Conservation (phyloP, 1,140 invertebrate species). For the Drosophila pachea region DNA sequence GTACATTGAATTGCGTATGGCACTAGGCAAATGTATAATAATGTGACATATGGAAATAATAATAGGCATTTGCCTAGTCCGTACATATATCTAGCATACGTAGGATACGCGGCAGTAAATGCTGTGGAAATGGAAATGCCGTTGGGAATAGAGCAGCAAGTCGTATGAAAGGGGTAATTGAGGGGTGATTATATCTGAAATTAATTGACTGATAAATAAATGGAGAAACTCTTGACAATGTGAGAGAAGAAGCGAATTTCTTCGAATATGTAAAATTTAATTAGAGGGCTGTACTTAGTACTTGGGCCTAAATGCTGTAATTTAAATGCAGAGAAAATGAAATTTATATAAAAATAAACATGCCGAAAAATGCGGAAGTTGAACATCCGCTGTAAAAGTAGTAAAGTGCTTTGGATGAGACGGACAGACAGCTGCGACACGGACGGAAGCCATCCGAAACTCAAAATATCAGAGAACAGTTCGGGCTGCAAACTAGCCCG, state of each 20-base stretch:
- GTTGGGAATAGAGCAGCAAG: neutral
- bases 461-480: conserved; percentile 49
- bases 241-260: neutral
- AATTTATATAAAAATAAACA: conserved; percentile 7
- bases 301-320: no score
- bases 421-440: conserved; percentile 37
- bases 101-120: neutral
- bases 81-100: neutral
- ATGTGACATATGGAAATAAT: conserved; percentile 4
- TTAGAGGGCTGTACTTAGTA: no score
- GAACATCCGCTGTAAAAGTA: conserved; percentile 59
- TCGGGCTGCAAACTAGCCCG: conserved; percentile 42
- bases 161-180: neutral
- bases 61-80: conserved; percentile 2
- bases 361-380: conserved; percentile 54
- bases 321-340: neutral
- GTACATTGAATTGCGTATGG: conserved; percentile 60
- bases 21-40: conserved; percentile 37
- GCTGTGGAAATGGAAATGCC: neutral
- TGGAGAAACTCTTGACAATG: neutral
- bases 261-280: no score
- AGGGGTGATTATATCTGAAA: neutral
- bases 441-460: conserved; percentile 56
- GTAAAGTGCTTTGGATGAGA: conserved; percentile 33
- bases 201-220: neutral